Percentiles rank a stretch among this genome's conserved stretches.
Evolutionary conservation across 2,888 invertebrate species (phyloP).

Genomic region (Synanthedon andrenaeformis): DNA sequence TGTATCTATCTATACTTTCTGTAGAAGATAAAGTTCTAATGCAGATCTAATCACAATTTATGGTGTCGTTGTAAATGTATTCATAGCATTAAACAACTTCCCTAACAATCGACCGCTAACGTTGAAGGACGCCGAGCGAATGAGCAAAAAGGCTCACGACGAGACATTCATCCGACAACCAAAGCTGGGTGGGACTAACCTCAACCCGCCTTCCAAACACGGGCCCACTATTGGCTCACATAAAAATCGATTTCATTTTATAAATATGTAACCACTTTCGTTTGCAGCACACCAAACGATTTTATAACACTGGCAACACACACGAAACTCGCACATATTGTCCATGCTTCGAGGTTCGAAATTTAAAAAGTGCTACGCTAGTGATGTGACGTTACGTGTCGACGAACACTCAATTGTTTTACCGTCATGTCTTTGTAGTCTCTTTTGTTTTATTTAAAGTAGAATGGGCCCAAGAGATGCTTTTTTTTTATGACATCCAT

Average conservation of each 20-base stretch:
- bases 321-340: conserved; percentile 14
- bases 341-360: conserved; percentile 13
- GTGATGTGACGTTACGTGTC: conserved; percentile 29
- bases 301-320: conserved; percentile 10
- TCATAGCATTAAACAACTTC: not conserved
- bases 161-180: conserved; percentile 57
- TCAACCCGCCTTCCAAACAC: conserved; percentile 48
- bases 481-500: conserved; percentile 34
- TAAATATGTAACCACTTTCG: conserved; percentile 68
- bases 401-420: conserved; percentile 57
- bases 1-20: not conserved
- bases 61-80: not conserved
- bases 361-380: conserved; percentile 15
- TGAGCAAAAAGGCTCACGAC: conserved; percentile 49
- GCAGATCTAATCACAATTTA: not conserved
- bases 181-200: conserved; percentile 28
- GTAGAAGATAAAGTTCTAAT: not conserved
- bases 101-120: conserved; percentile 4
- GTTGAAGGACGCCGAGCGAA: conserved; percentile 45
- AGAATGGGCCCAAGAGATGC: conserved; percentile 47
- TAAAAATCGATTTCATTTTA: conserved; percentile 71
- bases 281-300: conserved; percentile 23
- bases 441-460: conserved; percentile 68
- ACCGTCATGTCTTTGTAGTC: conserved; percentile 63
- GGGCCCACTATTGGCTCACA: conserved; percentile 59